Conservation (phyloP, 2,888 invertebrate genomes). For the Lamproptera curius region DNA sequence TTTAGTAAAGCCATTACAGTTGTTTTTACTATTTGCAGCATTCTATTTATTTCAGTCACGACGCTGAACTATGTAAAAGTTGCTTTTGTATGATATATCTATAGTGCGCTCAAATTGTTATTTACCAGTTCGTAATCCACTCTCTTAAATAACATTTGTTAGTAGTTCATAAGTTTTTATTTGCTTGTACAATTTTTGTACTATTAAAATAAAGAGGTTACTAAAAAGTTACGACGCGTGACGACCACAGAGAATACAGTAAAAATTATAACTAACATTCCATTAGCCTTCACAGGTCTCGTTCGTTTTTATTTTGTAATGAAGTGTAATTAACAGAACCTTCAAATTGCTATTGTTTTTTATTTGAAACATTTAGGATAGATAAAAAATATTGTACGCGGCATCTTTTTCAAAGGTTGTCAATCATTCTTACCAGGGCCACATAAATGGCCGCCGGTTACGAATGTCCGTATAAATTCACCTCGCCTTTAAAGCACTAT, state of each 20-base stretch:
- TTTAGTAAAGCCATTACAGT: too few species aligned
- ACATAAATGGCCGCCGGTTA: constrained; percentile 1
- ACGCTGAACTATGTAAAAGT: too few species aligned
- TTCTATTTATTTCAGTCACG: too few species aligned
- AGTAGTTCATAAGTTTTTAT: too few species aligned
- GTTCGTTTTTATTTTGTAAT: background rate
- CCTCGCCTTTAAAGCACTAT: constrained; percentile 11
- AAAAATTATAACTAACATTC: background rate
- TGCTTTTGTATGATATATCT: too few species aligned
- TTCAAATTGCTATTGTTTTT: background rate
- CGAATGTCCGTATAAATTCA: constrained; percentile 7
- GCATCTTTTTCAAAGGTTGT: background rate
- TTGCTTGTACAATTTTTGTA: background rate
- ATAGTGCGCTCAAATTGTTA: too few species aligned
- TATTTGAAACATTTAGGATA: background rate
- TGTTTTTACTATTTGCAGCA: too few species aligned
- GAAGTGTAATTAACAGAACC: too few species aligned
- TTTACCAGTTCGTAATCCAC: too few species aligned
- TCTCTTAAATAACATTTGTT: too few species aligned
- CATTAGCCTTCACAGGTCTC: background rate
- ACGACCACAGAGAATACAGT: background rate
- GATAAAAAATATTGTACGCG: background rate
- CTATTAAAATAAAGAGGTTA: background rate
- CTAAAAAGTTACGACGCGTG: background rate
- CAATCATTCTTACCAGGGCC: constrained; percentile 1